A percentile compares a stretch with the other conserved stretches of the same genome.
phyloP scores from a whole-genome alignment of 1,140 invertebrate genomes.

The Asbolus verrucosus region DNA sequence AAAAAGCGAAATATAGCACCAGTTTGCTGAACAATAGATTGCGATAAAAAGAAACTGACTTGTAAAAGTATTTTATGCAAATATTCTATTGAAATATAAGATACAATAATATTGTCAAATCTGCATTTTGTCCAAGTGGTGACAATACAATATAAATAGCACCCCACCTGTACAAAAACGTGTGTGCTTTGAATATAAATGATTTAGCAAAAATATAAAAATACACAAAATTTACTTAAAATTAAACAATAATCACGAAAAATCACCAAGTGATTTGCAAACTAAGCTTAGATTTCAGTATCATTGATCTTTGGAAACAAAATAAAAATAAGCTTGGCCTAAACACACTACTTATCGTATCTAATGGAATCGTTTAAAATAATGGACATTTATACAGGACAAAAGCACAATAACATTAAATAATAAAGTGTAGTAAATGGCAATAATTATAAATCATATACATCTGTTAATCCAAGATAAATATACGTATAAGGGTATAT shows the following conservation, averaged over 20 bases:
- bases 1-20: slow-evolving; percentile 49
- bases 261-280: slow-evolving; percentile 39
- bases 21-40: slow-evolving; percentile 36
- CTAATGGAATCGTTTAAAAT: slow-evolving; percentile 27
- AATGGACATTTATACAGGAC: slow-evolving; percentile 14
- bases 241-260: slow-evolving; percentile 47
- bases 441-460: slow-evolving; percentile 21
- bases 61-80: slow-evolving; percentile 43
- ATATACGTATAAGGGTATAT: slow-evolving; percentile 20
- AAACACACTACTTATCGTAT: slow-evolving; percentile 27
- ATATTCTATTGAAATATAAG: slow-evolving; percentile 39
- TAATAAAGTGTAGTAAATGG: slow-evolving; percentile 26
- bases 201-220: slow-evolving; percentile 52
- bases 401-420: slow-evolving; percentile 39
- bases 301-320: slow-evolving; percentile 46
- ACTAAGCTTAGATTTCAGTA: slow-evolving; percentile 36
- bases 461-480: slow-evolving; percentile 27
- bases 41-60: slow-evolving; percentile 8
- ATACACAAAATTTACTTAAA: slow-evolving; percentile 44
- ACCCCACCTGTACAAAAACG: slow-evolving; percentile 19
- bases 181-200: slow-evolving; percentile 38
- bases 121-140: slow-evolving; percentile 25
- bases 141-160: slow-evolving; percentile 18
- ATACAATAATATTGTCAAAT: slow-evolving; percentile 42
- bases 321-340: slow-evolving; percentile 21